A percentile compares a stretch with the other conserved stretches of the same genome.
Evolutionary conservation across 2,113 vertebrate species (phyloP).

Genomic region (Caranx melampygus): DNA sequence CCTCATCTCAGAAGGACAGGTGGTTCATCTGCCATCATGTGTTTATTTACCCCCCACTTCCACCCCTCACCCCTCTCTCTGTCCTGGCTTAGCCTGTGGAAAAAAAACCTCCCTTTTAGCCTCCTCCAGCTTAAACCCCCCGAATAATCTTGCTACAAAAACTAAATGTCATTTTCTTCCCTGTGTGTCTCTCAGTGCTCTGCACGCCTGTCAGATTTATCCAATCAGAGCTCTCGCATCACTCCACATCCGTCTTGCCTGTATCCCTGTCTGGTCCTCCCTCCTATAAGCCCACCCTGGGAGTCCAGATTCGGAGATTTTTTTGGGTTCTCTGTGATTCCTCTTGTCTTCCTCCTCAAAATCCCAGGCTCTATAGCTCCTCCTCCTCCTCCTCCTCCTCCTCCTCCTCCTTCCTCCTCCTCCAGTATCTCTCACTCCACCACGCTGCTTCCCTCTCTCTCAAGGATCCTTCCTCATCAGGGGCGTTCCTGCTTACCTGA

Average conservation of each 20-base stretch:
- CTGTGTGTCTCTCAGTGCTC: slow-evolving; percentile 48
- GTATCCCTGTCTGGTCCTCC: slow-evolving; percentile 44
- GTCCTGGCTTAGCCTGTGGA: slow-evolving; percentile 32
- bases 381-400: slow-evolving; percentile 61
- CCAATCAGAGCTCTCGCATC: slow-evolving; percentile 65
- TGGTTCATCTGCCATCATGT: slow-evolving; percentile 45
- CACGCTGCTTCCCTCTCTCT: slow-evolving; percentile 49
- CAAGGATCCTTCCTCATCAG: slow-evolving; percentile 55
- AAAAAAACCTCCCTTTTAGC: slow-evolving; percentile 21
- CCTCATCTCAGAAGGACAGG: slow-evolving; percentile 57
- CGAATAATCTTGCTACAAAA: slow-evolving; percentile 47
- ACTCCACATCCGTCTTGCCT: slow-evolving; percentile 56
- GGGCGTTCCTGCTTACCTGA: slow-evolving; percentile 70
- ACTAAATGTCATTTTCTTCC: slow-evolving; percentile 73
- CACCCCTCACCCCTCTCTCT: slow-evolving; percentile 30
- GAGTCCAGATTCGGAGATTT: slow-evolving; percentile 61
- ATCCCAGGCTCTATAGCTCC: slow-evolving; percentile 63
- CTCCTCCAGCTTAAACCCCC: slow-evolving; percentile 35
- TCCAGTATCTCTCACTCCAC: slow-evolving; percentile 33
- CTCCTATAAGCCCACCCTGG: slow-evolving; percentile 46
- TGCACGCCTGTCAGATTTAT: slow-evolving; percentile 25
- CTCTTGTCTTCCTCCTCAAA: slow-evolving; percentile 36
- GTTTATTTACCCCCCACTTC: slow-evolving; percentile 56
- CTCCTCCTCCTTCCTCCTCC: slow-evolving; percentile 41
- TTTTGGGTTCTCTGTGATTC: slow-evolving; percentile 46